Evolutionary conservation across 1,140 invertebrate genomes (phyloP).

Genomic region (Hermetia illucens): DNA sequence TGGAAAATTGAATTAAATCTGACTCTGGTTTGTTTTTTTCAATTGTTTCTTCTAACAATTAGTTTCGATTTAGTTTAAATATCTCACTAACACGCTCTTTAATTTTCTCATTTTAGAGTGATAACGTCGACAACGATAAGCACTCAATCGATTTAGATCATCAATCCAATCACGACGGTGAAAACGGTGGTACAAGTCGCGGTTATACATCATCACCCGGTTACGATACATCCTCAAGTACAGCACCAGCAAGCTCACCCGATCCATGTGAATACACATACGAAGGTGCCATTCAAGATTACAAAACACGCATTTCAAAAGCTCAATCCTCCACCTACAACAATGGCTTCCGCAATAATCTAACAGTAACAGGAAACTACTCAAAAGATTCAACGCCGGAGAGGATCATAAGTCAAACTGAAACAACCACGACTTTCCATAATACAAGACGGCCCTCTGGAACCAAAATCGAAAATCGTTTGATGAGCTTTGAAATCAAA

Average conservation of each 20-base stretch:
- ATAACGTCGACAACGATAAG: conserved; percentile 11
- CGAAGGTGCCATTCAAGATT: conserved; percentile 71
- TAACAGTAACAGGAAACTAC: background rate
- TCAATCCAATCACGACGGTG: conserved; percentile 4
- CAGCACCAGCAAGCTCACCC: conserved; percentile 22
- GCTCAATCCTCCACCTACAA: conserved; percentile 20
- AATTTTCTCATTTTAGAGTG: conserved; percentile 14
- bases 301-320: conserved; percentile 55
- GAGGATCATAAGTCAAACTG: conserved; percentile 5
- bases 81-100: background rate
- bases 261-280: conserved; percentile 59
- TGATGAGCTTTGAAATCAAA: conserved; percentile 25
- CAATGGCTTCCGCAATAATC: conserved; percentile 23
- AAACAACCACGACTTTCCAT: too few species aligned
- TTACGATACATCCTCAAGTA: conserved; percentile 27
- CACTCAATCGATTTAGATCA: conserved; percentile 9
- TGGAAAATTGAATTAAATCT: too few species aligned
- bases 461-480: conserved; percentile 26
- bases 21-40: too few species aligned
- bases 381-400: conserved; percentile 11
- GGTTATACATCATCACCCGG: conserved; percentile 19
- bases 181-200: conserved; percentile 5
- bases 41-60: too few species aligned
- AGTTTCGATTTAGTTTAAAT: too few species aligned
- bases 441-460: conserved; percentile 15